Percentiles rank a stretch among this genome's conserved stretches.
Conservation (phyloP, 1,140 invertebrate genomes). For the Aphelenchoides avenae region DNA sequence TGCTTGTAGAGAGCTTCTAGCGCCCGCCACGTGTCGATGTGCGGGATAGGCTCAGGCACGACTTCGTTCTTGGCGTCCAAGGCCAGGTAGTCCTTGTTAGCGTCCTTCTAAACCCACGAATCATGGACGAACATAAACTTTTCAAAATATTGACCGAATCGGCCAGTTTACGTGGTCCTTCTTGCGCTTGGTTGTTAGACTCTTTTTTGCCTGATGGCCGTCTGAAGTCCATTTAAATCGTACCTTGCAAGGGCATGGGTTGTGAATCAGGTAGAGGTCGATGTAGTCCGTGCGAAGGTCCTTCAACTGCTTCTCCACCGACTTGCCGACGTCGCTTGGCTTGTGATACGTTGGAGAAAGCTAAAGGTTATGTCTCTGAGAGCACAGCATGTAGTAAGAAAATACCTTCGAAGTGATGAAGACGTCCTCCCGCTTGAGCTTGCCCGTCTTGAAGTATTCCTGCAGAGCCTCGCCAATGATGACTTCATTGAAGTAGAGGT, state of each 20-base stretch:
- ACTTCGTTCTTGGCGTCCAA: constrained; percentile 23
- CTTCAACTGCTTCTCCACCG: constrained; percentile 68
- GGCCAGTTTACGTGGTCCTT: constrained; percentile 21
- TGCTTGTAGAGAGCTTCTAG: constrained; percentile 59
- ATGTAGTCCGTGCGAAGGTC: constrained; percentile 74
- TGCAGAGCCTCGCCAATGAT: constrained; percentile 37
- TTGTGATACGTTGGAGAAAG: constrained; percentile 63
- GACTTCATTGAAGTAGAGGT: constrained; percentile 26
- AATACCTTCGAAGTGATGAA: constrained; percentile 41
- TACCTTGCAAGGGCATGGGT: constrained; percentile 41
- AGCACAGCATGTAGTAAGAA: constrained; percentile 53
- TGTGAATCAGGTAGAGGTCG: constrained; percentile 78
- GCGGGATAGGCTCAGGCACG: constrained; percentile 21
- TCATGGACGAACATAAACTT: not conserved
- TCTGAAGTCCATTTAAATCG: constrained; percentile 11
- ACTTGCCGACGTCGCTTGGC: constrained; percentile 66
- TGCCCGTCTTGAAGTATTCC: constrained; percentile 38
- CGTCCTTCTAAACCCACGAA: constrained; percentile 10
- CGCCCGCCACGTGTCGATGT: constrained; percentile 40
- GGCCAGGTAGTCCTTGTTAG: constrained; percentile 5
- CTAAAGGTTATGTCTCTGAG: not conserved
- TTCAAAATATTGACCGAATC: not conserved
- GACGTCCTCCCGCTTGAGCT: constrained; percentile 29
- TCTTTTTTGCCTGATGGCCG: constrained; percentile 20
- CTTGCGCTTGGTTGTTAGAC: constrained; percentile 24